Percentiles rank a stretch among this genome's conserved stretches.
These are phyloP conservation scores for Heliconius melpomene DNA, from an alignment of 1,140 invertebrate genomes.

Conservation along the genomic window DNA sequence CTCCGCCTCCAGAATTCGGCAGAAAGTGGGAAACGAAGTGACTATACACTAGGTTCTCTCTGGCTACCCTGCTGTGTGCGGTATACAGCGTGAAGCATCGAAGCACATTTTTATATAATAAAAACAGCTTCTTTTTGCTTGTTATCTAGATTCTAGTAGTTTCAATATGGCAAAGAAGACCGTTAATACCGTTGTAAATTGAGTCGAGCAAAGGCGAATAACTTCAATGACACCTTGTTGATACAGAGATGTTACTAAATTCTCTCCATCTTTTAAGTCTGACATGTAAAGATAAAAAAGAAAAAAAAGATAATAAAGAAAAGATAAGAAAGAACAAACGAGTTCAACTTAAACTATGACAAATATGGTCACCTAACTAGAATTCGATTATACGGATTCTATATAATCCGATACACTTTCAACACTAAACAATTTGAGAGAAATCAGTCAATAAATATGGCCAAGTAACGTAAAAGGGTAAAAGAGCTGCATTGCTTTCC, in stretches of 20 bases:
- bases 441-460: constrained; percentile 6
- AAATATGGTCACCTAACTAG: neutral
- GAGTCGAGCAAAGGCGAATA: neutral
- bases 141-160: neutral
- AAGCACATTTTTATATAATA: no score
- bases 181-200: neutral
- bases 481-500: constrained; percentile 24
- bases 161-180: constrained; percentile 1
- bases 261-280: neutral
- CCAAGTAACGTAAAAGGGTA: constrained; percentile 24
- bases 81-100: no score
- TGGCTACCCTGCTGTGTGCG: no score
- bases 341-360: neutral
- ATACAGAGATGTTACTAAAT: neutral
- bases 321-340: neutral
- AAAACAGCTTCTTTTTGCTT: neutral
- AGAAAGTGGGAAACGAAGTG: no score
- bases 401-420: constrained; percentile 29
- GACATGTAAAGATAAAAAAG: no score
- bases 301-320: neutral
- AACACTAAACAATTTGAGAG: constrained; percentile 27
- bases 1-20: no score
- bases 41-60: no score
- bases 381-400: neutral
- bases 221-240: neutral